phyloP scores from a whole-genome alignment of 92 coral and sea anemone species.

The Porites lobata region DNA sequence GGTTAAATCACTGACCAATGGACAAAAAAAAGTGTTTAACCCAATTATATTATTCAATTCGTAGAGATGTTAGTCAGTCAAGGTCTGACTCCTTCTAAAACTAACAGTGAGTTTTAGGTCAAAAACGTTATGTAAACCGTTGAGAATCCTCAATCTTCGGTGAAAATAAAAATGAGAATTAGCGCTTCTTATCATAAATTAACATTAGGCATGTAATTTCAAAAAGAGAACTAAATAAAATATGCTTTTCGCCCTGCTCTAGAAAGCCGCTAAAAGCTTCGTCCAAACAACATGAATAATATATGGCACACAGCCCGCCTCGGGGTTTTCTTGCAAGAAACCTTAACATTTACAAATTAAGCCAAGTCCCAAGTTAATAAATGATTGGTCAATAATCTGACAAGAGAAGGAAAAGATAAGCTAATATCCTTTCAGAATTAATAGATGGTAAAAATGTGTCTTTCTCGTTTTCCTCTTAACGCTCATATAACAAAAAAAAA shows the following conservation, averaged over 20 bases:
- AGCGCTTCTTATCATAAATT: not conserved
- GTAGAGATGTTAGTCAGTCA: too few relatives aligned
- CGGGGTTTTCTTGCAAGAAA: not conserved
- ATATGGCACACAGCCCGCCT: not conserved
- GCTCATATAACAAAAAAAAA: not conserved
- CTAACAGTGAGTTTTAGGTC: too few relatives aligned
- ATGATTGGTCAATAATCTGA: not conserved
- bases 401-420: not conserved
- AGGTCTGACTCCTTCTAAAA: too few relatives aligned
- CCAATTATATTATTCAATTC: too few relatives aligned
- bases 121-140: too few relatives aligned
- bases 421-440: not conserved
- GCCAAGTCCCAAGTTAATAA: not conserved
- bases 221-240: not conserved
- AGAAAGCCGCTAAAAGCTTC: conserved; percentile 7
- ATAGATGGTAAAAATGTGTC: not conserved
- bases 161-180: not conserved
- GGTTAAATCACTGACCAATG: too few relatives aligned
- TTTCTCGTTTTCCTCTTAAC: not conserved
- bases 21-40: too few relatives aligned
- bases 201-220: not conserved
- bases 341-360: not conserved
- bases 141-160: not conserved
- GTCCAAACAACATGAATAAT: conserved; percentile 18
- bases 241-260: conserved; percentile 2